Conservation (phyloP, 2,797 vertebrate genomes). For the Sebastes iracundus region DNA sequence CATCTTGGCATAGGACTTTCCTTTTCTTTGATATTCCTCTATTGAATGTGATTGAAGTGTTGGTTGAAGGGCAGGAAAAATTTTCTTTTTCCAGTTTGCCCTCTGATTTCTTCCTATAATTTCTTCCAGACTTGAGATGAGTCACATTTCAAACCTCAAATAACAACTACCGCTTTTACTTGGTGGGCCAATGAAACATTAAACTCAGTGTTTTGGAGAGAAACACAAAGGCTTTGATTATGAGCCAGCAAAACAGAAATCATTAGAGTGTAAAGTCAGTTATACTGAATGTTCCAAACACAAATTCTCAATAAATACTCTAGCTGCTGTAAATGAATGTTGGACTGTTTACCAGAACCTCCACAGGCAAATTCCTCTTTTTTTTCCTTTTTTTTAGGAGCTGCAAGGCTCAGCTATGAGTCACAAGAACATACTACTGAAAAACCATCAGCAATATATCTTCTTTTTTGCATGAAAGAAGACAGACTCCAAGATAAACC, state of each 20-base stretch:
- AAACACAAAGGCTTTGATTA: constrained; percentile 8
- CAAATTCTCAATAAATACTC: not conserved
- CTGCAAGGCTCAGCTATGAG: constrained; percentile 21
- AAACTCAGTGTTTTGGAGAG: constrained; percentile 7
- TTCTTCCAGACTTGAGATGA: constrained; percentile 54
- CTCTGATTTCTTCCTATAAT: constrained; percentile 17
- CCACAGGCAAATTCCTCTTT: constrained; percentile 21
- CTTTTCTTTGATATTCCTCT: not conserved
- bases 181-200: constrained; percentile 2
- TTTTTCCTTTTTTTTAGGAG: not conserved
- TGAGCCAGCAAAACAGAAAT: not conserved
- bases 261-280: not conserved
- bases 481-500: not conserved
- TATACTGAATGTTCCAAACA: not conserved
- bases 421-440: constrained; percentile 17
- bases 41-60: not conserved
- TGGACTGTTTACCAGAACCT: not conserved
- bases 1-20: not conserved
- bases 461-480: not conserved
- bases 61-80: constrained; percentile 11
- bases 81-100: constrained; percentile 1
- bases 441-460: not conserved
- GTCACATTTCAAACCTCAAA: constrained; percentile 44
- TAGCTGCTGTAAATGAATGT: constrained; percentile 1
- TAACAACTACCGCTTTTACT: constrained; percentile 22